Evolutionary conservation across 2,113 vertebrate genomes (phyloP).

Genomic region (Grallaria varia): DNA sequence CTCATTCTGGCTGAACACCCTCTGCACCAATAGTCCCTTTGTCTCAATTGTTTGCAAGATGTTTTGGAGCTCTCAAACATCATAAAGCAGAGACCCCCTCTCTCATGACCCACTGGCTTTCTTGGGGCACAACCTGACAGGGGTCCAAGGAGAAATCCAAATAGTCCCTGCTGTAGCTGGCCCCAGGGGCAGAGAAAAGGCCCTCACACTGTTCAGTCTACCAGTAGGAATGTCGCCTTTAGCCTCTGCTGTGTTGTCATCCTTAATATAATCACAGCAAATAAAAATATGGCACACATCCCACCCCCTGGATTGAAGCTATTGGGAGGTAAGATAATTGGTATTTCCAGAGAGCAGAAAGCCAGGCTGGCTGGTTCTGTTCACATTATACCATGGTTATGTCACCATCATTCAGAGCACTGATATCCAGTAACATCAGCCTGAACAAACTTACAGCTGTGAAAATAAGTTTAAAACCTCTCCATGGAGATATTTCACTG

Average conservation of each 20-base stretch:
- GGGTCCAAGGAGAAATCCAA: neutral
- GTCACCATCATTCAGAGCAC: neutral
- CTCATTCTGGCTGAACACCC: neutral
- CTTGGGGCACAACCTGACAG: neutral
- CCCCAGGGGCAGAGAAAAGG: neutral
- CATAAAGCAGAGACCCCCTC: neutral
- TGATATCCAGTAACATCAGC: neutral
- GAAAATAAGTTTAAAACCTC: conserved; percentile 16
- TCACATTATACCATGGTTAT: neutral
- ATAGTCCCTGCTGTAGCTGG: neutral
- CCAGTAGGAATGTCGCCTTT: neutral
- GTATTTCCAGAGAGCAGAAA: neutral
- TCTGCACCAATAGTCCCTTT: neutral
- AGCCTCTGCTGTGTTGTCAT: neutral
- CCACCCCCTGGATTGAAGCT: neutral
- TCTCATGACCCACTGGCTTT: neutral
- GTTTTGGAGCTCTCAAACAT: neutral
- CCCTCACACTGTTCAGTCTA: neutral
- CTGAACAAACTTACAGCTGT: neutral
- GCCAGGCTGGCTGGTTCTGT: neutral
- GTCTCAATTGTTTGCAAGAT: neutral
- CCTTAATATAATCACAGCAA: neutral
- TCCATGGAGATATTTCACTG: neutral
- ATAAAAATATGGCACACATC: neutral
- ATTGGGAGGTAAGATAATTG: neutral